A percentile compares a stretch with the other conserved stretches of the same genome.
These are phyloP conservation scores for Hyppa rectilinea DNA, from an alignment of 2,888 invertebrate genomes.

Conservation along the genomic window DNA sequence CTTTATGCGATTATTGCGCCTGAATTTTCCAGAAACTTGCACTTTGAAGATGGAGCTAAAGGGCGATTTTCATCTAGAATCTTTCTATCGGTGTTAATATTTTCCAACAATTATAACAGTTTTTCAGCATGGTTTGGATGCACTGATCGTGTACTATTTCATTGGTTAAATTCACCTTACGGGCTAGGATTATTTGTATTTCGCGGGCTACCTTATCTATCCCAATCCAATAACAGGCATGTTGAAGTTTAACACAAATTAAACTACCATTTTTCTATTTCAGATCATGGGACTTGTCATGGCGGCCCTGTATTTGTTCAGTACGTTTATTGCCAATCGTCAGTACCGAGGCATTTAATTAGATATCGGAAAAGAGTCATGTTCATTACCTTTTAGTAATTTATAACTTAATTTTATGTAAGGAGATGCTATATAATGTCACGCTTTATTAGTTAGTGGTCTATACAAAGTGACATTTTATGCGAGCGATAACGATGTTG, in stretches of 20 bases:
- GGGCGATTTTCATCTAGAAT: no score
- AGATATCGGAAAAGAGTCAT: constrained; percentile 5
- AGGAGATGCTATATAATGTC: constrained; percentile 11
- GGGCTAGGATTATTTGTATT: neutral
- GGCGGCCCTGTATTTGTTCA: constrained; percentile 93
- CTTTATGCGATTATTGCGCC: no score
- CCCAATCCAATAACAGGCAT: neutral
- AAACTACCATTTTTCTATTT: constrained; percentile 75
- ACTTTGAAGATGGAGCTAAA: no score
- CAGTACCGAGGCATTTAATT: constrained; percentile 93
- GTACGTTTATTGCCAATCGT: constrained; percentile 94
- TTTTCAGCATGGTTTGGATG: neutral
- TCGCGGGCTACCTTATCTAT: neutral
- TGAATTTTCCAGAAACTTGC: no score
- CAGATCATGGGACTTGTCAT: constrained; percentile 95
- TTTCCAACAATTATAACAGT: neutral
- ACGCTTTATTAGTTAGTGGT: constrained; percentile 1
- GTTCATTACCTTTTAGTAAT: constrained; percentile 38
- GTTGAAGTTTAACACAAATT: constrained; percentile 6
- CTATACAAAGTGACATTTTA: no score
- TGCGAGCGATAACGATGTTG: neutral
- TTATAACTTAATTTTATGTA: constrained; percentile 35
- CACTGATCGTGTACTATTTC: neutral
- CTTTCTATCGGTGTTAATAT: neutral
- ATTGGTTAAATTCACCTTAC: no score